Conservation (phyloP, 1,140 invertebrate species). For the Cardiocondyla obscurior region DNA sequence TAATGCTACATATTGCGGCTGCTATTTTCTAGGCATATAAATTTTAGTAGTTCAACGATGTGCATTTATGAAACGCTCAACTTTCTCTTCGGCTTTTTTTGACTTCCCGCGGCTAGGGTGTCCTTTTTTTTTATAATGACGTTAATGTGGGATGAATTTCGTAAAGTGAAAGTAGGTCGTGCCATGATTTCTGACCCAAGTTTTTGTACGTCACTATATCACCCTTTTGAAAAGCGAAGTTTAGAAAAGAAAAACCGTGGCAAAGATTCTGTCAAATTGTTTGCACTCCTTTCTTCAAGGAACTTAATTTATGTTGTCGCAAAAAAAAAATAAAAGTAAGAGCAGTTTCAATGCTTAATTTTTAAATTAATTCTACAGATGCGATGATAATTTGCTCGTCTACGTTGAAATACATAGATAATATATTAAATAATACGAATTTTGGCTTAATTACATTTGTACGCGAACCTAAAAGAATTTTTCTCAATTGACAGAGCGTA, state of each 20-base stretch:
- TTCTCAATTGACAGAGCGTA: background rate
- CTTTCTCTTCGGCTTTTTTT: slow-evolving; percentile 69
- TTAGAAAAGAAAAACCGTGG: background rate
- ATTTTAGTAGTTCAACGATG: background rate
- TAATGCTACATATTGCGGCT: background rate
- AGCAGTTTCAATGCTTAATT: background rate
- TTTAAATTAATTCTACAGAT: background rate
- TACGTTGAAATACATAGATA: background rate
- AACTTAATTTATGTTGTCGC: background rate
- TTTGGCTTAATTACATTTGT: background rate
- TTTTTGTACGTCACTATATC: slow-evolving; percentile 56
- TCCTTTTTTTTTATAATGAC: slow-evolving; percentile 47
- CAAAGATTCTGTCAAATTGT: background rate
- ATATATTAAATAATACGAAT: background rate
- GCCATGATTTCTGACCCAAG: slow-evolving; percentile 63
- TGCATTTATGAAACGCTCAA: background rate
- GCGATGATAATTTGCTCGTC: background rate
- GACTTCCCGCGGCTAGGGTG: slow-evolving; percentile 37
- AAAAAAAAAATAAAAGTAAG: background rate
- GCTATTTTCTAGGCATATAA: background rate
- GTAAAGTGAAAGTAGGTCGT: slow-evolving; percentile 72
- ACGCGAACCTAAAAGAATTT: background rate
- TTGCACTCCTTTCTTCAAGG: background rate
- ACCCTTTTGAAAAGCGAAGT: background rate
- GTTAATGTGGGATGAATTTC: slow-evolving; percentile 17